phyloP scores from a whole-genome alignment of 1,140 invertebrate genomes.

The Sycobia sp. region DNA sequence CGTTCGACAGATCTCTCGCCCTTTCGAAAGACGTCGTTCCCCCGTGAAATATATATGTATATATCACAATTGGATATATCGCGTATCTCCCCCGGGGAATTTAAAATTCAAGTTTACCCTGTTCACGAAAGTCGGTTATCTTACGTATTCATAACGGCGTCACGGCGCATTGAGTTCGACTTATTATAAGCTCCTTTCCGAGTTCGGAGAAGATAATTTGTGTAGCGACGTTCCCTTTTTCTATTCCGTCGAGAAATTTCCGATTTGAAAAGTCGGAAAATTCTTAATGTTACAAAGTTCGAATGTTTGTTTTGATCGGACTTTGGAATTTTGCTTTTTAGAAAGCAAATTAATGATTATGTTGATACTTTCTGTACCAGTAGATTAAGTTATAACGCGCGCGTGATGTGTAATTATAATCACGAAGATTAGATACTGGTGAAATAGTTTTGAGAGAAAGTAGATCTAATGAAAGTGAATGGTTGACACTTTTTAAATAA shows the following conservation, averaged over 20 bases:
- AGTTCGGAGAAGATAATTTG: neutral
- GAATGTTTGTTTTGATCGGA: too few species aligned
- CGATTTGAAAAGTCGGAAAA: too few species aligned
- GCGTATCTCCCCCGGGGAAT: neutral
- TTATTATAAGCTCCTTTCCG: neutral
- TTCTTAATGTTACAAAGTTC: too few species aligned
- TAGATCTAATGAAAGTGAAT: too few species aligned
- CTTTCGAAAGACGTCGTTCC: neutral
- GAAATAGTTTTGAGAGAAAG: too few species aligned
- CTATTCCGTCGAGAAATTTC: neutral
- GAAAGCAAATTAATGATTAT: too few species aligned
- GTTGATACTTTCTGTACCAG: too few species aligned
- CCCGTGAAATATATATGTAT: neutral
- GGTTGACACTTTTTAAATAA: too few species aligned
- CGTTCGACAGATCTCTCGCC: neutral
- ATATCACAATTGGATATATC: neutral
- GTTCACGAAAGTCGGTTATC: neutral
- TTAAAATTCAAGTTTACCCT: neutral
- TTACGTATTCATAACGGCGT: constrained; percentile 12
- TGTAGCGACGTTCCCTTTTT: neutral
- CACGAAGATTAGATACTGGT: too few species aligned
- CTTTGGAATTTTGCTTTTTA: too few species aligned
- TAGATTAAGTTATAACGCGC: too few species aligned
- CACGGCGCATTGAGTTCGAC: constrained; percentile 3
- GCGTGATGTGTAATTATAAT: too few species aligned